Evolutionary conservation across 1,140 invertebrate species (phyloP).

Genomic region (Pseudomyrmex cubaensis): DNA sequence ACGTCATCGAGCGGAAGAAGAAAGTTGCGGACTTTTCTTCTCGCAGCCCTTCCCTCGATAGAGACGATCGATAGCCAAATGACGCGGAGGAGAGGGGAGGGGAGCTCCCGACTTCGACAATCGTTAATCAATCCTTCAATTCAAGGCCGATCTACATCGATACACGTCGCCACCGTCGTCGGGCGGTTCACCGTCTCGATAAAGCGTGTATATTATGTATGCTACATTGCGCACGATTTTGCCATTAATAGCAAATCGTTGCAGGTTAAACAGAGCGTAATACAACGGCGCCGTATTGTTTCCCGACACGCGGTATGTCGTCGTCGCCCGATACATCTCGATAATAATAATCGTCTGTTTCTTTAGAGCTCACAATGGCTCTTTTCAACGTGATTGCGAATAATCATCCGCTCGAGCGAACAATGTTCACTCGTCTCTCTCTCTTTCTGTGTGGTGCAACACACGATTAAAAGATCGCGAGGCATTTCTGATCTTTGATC

Average conservation of each 20-base stretch:
- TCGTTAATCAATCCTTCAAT: slow-evolving; percentile 11
- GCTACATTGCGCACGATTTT: slow-evolving; percentile 47
- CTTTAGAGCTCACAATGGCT: neutral
- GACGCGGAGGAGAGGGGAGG: neutral
- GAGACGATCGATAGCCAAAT: slow-evolving; percentile 1
- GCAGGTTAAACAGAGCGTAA: slow-evolving; percentile 25
- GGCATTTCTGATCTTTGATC: slow-evolving; percentile 9
- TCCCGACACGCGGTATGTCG: neutral
- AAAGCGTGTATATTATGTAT: slow-evolving; percentile 54
- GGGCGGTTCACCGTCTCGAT: slow-evolving; percentile 8
- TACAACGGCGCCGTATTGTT: slow-evolving; percentile 22
- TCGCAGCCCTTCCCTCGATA: neutral
- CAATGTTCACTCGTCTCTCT: neutral
- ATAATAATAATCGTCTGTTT: neutral
- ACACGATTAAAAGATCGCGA: slow-evolving; percentile 9
- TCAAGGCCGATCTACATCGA: slow-evolving; percentile 15
- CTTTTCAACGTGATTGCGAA: neutral
- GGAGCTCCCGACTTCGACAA: neutral
- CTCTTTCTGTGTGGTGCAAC: neutral
- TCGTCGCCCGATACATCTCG: too few species aligned
- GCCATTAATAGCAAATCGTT: slow-evolving; percentile 9
- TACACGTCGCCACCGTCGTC: neutral
- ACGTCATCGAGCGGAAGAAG: neutral
- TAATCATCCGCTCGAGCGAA: neutral
- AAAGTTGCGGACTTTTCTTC: neutral